Conservation (phyloP, 2,797 vertebrate genomes). For the Enteromius trimaculatus region DNA sequence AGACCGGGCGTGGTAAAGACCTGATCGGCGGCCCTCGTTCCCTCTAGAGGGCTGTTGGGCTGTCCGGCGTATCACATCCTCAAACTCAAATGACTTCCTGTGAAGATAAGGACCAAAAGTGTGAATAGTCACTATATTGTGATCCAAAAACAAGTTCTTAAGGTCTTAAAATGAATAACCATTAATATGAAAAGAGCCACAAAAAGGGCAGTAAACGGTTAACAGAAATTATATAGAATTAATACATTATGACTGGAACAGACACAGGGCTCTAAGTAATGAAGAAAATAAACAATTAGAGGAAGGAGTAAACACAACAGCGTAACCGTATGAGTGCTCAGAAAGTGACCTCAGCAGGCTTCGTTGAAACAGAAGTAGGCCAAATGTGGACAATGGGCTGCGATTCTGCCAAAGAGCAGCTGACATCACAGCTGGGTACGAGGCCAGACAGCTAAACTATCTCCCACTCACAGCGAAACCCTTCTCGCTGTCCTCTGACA, state of each 20-base stretch:
- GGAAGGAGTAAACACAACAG: slow-evolving; percentile 31
- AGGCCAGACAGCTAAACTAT: slow-evolving; percentile 64
- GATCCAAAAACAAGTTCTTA: neutral
- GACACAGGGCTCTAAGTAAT: neutral
- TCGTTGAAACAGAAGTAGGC: slow-evolving; percentile 70
- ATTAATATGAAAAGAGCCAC: neutral
- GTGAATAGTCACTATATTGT: neutral
- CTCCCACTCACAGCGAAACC: slow-evolving; percentile 53
- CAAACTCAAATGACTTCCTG: slow-evolving; percentile 99
- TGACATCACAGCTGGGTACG: slow-evolving; percentile 73
- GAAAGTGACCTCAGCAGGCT: slow-evolving; percentile 64
- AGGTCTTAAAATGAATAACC: neutral
- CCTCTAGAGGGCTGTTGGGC: slow-evolving; percentile 69
- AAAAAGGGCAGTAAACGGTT: neutral
- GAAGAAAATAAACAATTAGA: slow-evolving; percentile 33
- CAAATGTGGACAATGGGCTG: slow-evolving; percentile 73
- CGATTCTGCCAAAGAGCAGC: slow-evolving; percentile 67
- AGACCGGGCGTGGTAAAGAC: slow-evolving; percentile 87
- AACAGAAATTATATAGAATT: neutral
- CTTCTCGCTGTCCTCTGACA: slow-evolving; percentile 42
- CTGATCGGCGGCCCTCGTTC: slow-evolving; percentile 73
- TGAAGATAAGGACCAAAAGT: slow-evolving; percentile 2
- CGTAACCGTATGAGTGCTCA: slow-evolving; percentile 43
- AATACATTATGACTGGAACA: neutral
- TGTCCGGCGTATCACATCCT: slow-evolving; percentile 87